Conservation (phyloP, 1,140 invertebrate genomes). For the Chironomus striatipennis region DNA sequence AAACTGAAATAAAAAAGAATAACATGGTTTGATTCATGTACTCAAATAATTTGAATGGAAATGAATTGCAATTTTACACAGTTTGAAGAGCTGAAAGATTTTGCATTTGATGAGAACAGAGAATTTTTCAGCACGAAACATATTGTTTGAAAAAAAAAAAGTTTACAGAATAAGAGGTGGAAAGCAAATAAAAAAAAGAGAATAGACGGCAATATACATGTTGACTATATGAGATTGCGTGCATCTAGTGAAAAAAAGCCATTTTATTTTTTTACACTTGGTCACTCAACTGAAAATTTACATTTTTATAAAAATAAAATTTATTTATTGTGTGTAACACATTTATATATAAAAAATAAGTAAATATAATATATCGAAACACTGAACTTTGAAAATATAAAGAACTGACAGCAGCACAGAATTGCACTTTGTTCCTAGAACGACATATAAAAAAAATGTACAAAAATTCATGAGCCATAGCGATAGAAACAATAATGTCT, state of each 20-base stretch:
- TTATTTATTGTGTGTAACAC: conserved; percentile 20
- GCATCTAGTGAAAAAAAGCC: conserved; percentile 19
- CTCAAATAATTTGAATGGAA: background rate
- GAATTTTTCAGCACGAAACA: conserved; percentile 17
- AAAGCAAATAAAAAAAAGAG: conserved; percentile 3
- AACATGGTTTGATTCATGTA: conserved; percentile 3
- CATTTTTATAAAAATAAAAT: background rate
- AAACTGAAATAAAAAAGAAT: background rate
- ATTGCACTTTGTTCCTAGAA: too few relatives aligned
- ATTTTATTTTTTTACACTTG: conserved; percentile 24
- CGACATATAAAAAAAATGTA: background rate
- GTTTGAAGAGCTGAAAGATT: background rate
- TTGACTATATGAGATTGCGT: conserved; percentile 20
- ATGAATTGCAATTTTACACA: background rate
- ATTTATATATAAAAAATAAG: background rate
- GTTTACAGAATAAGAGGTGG: background rate
- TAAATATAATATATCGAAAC: background rate
- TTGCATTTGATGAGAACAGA: conserved; percentile 6
- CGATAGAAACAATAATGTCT: background rate
- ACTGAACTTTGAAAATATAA: background rate
- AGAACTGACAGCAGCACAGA: too few relatives aligned
- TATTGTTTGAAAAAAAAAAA: background rate
- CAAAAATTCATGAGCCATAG: conserved; percentile 21
- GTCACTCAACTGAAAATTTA: conserved; percentile 19
- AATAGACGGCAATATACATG: background rate